phyloP scores from a whole-genome alignment of 2,888 invertebrate genomes.

The Antheraea assamensis region DNA sequence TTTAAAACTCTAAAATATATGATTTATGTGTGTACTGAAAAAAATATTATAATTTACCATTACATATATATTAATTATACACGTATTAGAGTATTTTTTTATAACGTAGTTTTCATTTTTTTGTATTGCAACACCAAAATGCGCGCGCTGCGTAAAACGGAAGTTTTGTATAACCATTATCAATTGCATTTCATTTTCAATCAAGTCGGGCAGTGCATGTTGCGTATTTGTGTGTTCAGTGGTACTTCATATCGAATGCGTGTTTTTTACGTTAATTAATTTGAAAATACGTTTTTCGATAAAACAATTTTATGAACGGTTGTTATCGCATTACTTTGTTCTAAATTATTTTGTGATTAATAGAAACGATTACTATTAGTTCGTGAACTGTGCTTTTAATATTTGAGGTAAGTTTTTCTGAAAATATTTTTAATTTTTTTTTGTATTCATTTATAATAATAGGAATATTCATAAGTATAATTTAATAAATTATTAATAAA shows the following conservation, averaged over 20 bases:
- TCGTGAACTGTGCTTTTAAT: slow-evolving; percentile 6
- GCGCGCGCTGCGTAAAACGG: slow-evolving; percentile 74
- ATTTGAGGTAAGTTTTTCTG: slow-evolving; percentile 27
- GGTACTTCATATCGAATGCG: slow-evolving; percentile 46
- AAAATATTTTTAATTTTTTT: slow-evolving; percentile 16
- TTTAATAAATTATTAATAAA: not conserved
- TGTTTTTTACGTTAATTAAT: slow-evolving; percentile 54
- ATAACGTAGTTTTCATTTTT: not conserved
- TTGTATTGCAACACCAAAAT: slow-evolving; percentile 52
- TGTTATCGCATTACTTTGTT: slow-evolving; percentile 8
- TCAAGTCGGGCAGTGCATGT: slow-evolving; percentile 60
- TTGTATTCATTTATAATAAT: not conserved
- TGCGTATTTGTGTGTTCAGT: slow-evolving; percentile 35
- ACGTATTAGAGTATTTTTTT: not conserved
- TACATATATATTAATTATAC: not conserved
- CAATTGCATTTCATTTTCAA: slow-evolving; percentile 48
- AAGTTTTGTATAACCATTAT: slow-evolving; percentile 65
- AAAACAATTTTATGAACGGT: slow-evolving; percentile 1
- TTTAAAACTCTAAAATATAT: slow-evolving; percentile 20
- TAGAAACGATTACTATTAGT: not conserved
- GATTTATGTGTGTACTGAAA: not conserved
- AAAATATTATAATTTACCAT: not conserved
- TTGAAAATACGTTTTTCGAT: slow-evolving; percentile 24
- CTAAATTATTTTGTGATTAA: slow-evolving; percentile 15
- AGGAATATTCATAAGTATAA: not conserved